Base-by-base conservation (phyloP, 2,113 vertebrate species). In the Xiphophorus maculatus region DNA sequence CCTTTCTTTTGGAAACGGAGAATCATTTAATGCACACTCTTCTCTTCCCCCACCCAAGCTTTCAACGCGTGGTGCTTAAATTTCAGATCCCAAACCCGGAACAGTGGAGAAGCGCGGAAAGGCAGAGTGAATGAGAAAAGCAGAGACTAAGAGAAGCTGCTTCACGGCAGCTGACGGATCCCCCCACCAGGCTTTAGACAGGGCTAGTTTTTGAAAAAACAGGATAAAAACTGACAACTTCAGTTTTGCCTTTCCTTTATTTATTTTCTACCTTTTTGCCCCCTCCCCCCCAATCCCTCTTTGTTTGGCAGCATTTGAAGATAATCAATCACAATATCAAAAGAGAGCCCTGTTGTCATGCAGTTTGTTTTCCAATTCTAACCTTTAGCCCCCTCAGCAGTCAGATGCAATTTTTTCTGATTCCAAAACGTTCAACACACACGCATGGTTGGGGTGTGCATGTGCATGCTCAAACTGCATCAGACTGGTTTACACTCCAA, bases 171-270 rank as follows among this genome's bases (percentile, higher is more conserved):
- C 74, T 87, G 86, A 91, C 84, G 87, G 80, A 86, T 91, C 88
- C 87, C 90, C 88, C 90, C 81, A 78, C 91, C 30, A 69, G 83
- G 76, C 88, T 90, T 77, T 73, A 90, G 81, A 88, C 86, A 83
- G 80, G 75, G 69, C 90, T 86, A 78, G 69, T 33, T 66, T 87
- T 91, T 86, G 82, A 76, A 86, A 86, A 86, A 86, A 80, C 84
- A 90, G 82, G 85, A 58, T 86, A 81, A 76, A 69, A 76, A 77
- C 66, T 89, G 84, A 90, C 81, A 87, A 88, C 84, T 90, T 86
- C 79, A 80, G 74, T 87, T 90, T 86, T 81, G 48, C 73, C 77
- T 84, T 71, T 37, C 61, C 84, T 86, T 82, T 86, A 30, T 74
- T 73, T 82, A 58, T 58, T 58, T 58, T 58, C 51, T 58, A 58